A percentile compares a stretch with the other conserved stretches of the same genome.
Conservation (phyloP, 2,888 invertebrate genomes). For the Girardia tigrina region DNA sequence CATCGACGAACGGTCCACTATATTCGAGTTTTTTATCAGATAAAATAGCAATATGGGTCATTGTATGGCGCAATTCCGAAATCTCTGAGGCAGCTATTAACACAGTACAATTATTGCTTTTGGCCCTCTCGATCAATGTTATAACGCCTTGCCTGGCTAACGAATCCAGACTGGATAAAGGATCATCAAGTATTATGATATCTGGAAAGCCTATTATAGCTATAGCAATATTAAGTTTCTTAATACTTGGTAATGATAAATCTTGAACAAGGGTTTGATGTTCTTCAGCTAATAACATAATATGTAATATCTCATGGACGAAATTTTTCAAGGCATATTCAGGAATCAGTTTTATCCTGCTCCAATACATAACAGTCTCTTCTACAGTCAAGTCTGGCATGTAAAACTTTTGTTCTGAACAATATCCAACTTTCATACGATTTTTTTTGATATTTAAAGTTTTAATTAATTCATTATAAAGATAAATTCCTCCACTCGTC, state of each 20-base stretch:
- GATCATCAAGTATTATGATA: slow-evolving; percentile 4
- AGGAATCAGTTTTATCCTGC: background rate
- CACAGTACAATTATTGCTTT: background rate
- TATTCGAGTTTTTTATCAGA: background rate
- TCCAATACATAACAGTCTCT: background rate
- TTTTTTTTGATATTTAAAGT: background rate
- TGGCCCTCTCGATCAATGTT: background rate
- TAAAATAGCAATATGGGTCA: background rate
- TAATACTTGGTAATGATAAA: background rate
- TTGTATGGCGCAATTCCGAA: background rate
- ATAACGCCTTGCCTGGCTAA: slow-evolving; percentile 3
- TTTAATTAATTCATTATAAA: background rate
- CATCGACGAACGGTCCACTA: background rate
- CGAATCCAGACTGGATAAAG: background rate
- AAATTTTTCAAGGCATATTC: background rate
- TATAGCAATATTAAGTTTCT: background rate
- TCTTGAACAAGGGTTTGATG: background rate
- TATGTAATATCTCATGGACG: background rate
- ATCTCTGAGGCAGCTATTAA: background rate
- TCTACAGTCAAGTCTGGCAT: background rate
- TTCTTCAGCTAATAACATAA: background rate
- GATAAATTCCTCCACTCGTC: background rate
- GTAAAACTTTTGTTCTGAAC: background rate
- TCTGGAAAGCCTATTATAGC: background rate
- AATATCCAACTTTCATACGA: background rate